A percentile compares a stretch with the other conserved stretches of the same genome.
phyloP scores from a whole-genome alignment of 2,888 invertebrate genomes.

The Temnothorax ravouxi region DNA sequence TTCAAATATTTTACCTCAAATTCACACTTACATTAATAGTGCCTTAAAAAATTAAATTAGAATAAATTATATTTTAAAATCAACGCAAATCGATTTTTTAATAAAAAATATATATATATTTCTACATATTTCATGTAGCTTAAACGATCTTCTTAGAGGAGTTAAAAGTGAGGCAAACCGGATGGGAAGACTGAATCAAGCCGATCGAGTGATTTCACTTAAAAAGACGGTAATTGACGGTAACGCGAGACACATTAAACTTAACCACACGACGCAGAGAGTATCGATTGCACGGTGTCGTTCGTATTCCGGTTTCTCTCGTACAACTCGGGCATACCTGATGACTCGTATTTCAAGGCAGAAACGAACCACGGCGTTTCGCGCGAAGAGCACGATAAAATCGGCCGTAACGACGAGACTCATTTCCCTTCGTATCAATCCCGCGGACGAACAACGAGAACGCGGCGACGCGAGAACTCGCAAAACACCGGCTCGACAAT shows the following conservation, averaged over 20 bases:
- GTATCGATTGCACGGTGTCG: constrained; percentile 70
- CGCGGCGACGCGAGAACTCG: constrained; percentile 63
- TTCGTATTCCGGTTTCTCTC: constrained; percentile 68
- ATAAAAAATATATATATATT: background rate
- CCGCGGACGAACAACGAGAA: constrained; percentile 68
- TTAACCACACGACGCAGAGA: constrained; percentile 64
- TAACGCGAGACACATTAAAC: constrained; percentile 68
- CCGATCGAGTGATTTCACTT: constrained; percentile 20
- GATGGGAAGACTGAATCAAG: background rate
- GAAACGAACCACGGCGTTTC: constrained; percentile 71
- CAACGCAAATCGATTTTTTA: background rate
- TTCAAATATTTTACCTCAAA: background rate
- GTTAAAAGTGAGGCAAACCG: background rate
- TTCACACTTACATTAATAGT: too few species aligned
- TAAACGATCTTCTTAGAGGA: background rate
- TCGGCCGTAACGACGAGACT: constrained; percentile 71
- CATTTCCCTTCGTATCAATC: constrained; percentile 70
- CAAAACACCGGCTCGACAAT: constrained; percentile 68
- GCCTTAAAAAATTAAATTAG: background rate
- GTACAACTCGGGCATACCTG: constrained; percentile 67
- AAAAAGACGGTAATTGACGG: constrained; percentile 47
- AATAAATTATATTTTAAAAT: background rate
- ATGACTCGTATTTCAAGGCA: constrained; percentile 76
- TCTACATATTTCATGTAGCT: background rate
- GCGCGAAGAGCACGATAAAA: constrained; percentile 74